Conservation (phyloP, 2,888 invertebrate genomes). For the Brachyptera putata region DNA sequence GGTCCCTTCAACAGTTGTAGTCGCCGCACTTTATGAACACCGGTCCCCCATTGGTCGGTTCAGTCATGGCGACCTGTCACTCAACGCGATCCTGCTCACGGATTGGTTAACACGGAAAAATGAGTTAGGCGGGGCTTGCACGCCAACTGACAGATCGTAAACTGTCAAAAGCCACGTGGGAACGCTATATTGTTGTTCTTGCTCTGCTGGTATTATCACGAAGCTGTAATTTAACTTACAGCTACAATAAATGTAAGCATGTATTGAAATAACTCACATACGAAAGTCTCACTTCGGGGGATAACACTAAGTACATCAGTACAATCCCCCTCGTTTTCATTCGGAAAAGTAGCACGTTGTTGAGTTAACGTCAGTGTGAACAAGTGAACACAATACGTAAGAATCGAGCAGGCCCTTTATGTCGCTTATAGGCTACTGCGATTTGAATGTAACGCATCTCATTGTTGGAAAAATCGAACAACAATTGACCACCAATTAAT, state of each 20-base stretch:
- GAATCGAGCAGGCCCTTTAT: too few relatives aligned
- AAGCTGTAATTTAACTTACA: neutral
- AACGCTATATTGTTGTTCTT: neutral
- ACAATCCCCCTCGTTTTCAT: neutral
- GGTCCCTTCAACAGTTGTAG: neutral
- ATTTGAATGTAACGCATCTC: too few relatives aligned
- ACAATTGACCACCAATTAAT: too few relatives aligned
- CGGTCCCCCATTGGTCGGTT: neutral
- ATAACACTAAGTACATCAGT: neutral
- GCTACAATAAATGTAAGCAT: too few relatives aligned
- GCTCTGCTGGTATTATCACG: neutral
- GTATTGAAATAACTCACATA: neutral
- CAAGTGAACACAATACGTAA: too few relatives aligned
- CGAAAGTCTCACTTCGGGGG: neutral
- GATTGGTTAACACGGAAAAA: neutral
- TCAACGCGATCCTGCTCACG: neutral
- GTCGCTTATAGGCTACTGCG: too few relatives aligned
- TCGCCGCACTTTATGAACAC: too few relatives aligned
- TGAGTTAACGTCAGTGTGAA: too few relatives aligned
- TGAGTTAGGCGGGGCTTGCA: constrained; percentile 9
- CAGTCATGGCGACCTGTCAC: constrained; percentile 19
- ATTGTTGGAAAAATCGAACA: too few relatives aligned
- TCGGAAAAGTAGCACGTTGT: too few relatives aligned
- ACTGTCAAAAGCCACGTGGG: constrained; percentile 19
- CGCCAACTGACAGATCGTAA: constrained; percentile 8